phyloP scores from a whole-genome alignment of 2,113 vertebrate genomes.

The Elanus axillaris region DNA sequence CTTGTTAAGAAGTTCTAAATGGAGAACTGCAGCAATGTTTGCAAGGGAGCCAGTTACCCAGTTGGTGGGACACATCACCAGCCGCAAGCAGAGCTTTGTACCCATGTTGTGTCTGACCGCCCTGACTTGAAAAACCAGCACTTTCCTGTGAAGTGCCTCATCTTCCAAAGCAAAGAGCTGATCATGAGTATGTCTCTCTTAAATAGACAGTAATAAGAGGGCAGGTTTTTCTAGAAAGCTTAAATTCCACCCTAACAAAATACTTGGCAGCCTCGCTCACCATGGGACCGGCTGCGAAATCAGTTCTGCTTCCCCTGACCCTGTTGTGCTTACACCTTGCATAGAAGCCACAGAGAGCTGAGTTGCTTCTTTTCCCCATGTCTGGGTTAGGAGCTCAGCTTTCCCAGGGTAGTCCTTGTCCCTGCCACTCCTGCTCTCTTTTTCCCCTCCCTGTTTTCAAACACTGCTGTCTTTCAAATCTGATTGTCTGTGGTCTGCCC shows the following conservation, averaged over 20 bases:
- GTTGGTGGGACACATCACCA: background rate
- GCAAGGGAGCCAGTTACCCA: accelerated
- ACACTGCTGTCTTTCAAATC: background rate
- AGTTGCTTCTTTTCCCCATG: background rate
- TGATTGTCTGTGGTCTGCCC: background rate
- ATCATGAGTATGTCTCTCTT: accelerated
- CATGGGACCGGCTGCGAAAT: accelerated
- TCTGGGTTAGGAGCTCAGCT: background rate
- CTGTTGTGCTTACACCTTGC: background rate
- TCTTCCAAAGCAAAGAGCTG: background rate
- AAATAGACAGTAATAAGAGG: accelerated
- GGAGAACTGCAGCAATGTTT: background rate
- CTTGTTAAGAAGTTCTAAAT: too few species aligned
- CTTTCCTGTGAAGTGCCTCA: background rate
- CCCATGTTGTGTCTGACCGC: accelerated
- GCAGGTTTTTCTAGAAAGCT: background rate
- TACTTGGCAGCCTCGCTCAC: background rate
- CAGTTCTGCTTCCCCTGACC: accelerated
- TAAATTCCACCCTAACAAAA: background rate
- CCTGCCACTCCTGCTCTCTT: background rate
- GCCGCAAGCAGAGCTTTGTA: background rate
- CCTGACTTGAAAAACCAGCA: too few species aligned
- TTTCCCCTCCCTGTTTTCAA: background rate
- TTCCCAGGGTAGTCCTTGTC: background rate
- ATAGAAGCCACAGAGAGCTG: background rate